Conservation (phyloP, 2,888 invertebrate genomes). For the Silvanus unidentatus region DNA sequence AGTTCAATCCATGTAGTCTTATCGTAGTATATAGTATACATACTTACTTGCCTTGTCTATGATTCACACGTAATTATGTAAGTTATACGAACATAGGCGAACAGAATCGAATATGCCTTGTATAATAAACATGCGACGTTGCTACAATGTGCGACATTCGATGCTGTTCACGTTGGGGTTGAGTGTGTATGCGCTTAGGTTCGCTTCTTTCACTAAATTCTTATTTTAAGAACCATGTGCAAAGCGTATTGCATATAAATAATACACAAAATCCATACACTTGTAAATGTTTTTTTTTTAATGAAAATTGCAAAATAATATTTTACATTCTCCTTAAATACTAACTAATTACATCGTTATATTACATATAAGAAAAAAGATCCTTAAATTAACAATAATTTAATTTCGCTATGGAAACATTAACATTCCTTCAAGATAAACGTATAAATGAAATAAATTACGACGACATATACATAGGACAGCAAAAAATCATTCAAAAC, state of each 20-base stretch:
- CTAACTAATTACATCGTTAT: slow-evolving; percentile 33
- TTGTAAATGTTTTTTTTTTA: no score
- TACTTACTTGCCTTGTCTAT: slow-evolving; percentile 19
- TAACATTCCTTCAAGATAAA: slow-evolving; percentile 18
- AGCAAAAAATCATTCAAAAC: slow-evolving; percentile 7
- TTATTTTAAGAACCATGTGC: no score
- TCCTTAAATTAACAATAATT: slow-evolving; percentile 30
- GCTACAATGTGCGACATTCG: slow-evolving; percentile 1
- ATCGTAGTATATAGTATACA: no score
- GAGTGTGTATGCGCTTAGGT: neutral
- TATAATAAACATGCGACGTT: slow-evolving; percentile 11
- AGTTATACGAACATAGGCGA: slow-evolving; percentile 21
- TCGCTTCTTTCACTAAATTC: neutral
- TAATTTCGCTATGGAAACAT: slow-evolving; percentile 26
- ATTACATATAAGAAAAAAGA: slow-evolving; percentile 28
- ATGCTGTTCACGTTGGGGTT: slow-evolving; percentile 8
- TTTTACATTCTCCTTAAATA: slow-evolving; percentile 33
- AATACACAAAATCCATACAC: no score
- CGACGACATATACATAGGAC: no score
- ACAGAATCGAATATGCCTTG: slow-evolving; percentile 13
- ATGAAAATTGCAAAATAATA: slow-evolving; percentile 40
- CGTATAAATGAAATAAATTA: slow-evolving; percentile 6
- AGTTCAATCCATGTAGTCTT: no score
- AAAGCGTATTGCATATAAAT: no score
- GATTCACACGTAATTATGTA: slow-evolving; percentile 30